Evolutionary conservation across 2,113 vertebrate genomes (phyloP).

Genomic region (Shinisaurus crocodilurus): DNA sequence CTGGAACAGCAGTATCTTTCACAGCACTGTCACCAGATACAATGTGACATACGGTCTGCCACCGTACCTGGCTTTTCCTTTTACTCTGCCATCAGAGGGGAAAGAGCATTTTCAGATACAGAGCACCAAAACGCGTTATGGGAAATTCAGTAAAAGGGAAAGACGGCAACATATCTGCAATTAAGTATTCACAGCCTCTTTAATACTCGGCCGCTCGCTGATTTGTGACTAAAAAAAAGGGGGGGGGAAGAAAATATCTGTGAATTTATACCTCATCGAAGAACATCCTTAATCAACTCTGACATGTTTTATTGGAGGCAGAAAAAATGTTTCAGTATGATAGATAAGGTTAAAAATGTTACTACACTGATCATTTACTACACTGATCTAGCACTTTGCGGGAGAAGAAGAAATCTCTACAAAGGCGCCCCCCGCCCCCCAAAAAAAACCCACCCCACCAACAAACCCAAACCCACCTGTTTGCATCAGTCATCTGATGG

Average conservation of each 20-base stretch:
- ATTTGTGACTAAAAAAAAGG: conserved; percentile 59
- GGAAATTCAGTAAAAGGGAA: conserved; percentile 77
- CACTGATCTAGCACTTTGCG: conserved; percentile 73
- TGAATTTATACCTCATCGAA: conserved; percentile 84
- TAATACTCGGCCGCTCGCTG: conserved; percentile 79
- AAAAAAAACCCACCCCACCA: conserved; percentile 54
- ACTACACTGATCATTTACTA: conserved; percentile 86
- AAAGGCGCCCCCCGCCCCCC: too few relatives aligned
- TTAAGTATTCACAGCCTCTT: conserved; percentile 84
- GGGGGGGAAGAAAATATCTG: conserved; percentile 75
- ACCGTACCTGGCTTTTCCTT: conserved; percentile 77
- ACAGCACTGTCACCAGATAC: conserved; percentile 90
- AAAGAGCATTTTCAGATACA: conserved; percentile 75
- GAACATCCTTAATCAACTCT: conserved; percentile 86
- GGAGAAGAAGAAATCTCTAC: background rate
- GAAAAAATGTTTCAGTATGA: conserved; percentile 88
- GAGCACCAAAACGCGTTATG: conserved; percentile 67
- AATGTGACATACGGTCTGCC: conserved; percentile 89
- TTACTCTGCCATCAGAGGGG: conserved; percentile 73
- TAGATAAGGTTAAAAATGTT: conserved; percentile 91
- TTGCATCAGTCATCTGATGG: conserved; percentile 80
- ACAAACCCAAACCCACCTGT: conserved; percentile 47
- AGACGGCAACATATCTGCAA: conserved; percentile 72
- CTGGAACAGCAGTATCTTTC: conserved; percentile 85
- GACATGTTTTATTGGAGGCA: conserved; percentile 87